Evolutionary conservation across 2,888 invertebrate species (phyloP), one percentile per base, ranked within the genome.

Genomic region (Pseudanteris insignis): DNA sequence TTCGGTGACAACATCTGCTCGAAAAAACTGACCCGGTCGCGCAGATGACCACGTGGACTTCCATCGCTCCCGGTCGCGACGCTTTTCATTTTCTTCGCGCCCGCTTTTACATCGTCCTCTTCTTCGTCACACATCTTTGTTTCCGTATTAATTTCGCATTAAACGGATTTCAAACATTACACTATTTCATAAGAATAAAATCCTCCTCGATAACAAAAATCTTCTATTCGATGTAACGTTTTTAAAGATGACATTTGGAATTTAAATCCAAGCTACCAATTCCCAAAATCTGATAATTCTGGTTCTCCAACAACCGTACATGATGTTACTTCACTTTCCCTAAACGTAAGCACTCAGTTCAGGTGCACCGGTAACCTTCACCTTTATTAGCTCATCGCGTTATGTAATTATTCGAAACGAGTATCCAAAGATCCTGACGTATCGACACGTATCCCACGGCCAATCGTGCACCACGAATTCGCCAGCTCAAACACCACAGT

Each of bases 21-120:
- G 81, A 90, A 92, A 78, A 90, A 90, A 68, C 85, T 86, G 68
- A 92, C 91, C 70, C 89, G 86, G 73, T 90, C 88, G 64, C 86
- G 85, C 60, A 91, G 84, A 68, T 87, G 81, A 18, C 76, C 77
- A 66, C 80, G 75, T 69, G 81, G 76, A 26, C 75, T 72, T 51
- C 74, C 74, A 63, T 68, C 67, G 50, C 65, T 54, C 10, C 53
- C 43, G 18, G 30, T 37, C 2, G 43, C 65, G 34, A 51, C 64
- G 9, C 61, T 64, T 40, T 57, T 64, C 47, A 62, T 63, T 11
- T 26, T 50, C 11, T 36, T 53, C 6, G 30, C 21, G 18, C 6
- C 11, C 2, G 43, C 43, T 48, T 63, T 29, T 10, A 21, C 9
- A 7, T 51, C 37, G 6, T 38, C 40, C 5, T 50, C 50, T 9